Percentiles rank a stretch among this genome's conserved stretches.
Evolutionary conservation across 2,888 invertebrate genomes (phyloP).

Genomic region (Masnerella sp.): DNA sequence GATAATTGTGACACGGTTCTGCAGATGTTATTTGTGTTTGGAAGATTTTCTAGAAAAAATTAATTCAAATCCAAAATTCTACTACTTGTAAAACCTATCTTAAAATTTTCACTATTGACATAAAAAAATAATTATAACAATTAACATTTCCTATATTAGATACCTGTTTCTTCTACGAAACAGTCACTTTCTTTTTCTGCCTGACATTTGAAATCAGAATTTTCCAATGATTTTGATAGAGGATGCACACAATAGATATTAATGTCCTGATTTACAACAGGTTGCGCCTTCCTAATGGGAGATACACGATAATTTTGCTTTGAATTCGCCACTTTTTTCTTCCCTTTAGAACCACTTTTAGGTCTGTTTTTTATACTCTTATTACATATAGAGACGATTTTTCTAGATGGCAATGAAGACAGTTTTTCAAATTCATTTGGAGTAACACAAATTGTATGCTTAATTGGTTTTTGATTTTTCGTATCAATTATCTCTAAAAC

Average conservation of each 20-base stretch:
- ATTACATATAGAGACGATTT: no score
- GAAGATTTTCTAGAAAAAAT: background rate
- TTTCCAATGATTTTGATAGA: background rate
- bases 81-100: no score
- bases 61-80: no score
- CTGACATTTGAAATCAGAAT: background rate
- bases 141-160: no score
- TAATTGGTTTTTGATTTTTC: background rate
- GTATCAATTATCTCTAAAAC: slow-evolving; percentile 62
- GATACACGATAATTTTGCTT: slow-evolving; percentile 27
- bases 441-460: slow-evolving; percentile 9
- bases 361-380: background rate
- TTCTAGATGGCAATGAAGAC: no score
- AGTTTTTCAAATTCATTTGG: slow-evolving; percentile 5
- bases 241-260: slow-evolving; percentile 21
- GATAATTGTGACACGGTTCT: background rate
- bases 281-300: slow-evolving; percentile 19
- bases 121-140: no score
- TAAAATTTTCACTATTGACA: no score
- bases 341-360: background rate
- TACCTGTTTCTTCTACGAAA: slow-evolving; percentile 4
- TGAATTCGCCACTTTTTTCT: slow-evolving; percentile 2
- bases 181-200: slow-evolving; percentile 26
- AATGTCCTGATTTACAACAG: slow-evolving; percentile 14
- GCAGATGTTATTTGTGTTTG: background rate